phyloP scores from a whole-genome alignment of 2,113 vertebrate genomes.

The Butorides virescens region DNA sequence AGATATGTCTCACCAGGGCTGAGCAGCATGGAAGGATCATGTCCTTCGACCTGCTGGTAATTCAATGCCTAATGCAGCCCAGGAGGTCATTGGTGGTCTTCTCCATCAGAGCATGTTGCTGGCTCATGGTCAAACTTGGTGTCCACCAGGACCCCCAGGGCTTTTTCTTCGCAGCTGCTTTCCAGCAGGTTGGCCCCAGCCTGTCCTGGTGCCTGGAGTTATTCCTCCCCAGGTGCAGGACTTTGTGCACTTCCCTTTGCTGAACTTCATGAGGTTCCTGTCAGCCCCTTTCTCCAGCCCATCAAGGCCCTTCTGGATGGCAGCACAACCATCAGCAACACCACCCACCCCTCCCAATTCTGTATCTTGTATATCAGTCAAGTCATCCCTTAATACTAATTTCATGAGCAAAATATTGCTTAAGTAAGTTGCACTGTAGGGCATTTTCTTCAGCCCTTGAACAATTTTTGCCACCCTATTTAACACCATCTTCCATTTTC shows the following conservation, averaged over 20 bases:
- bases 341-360: not conserved
- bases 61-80: too few relatives aligned
- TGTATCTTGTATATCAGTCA: not conserved
- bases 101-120: not conserved
- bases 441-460: not conserved
- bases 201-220: rapidly evolving
- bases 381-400: not conserved
- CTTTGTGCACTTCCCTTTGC: not conserved
- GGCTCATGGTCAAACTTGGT: not conserved
- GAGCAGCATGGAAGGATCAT: not conserved
- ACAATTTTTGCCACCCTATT: not conserved
- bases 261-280: not conserved
- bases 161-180: not conserved
- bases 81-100: not conserved
- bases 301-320: not conserved
- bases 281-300: not conserved
- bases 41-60: not conserved
- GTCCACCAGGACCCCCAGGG: not conserved
- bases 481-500: not conserved
- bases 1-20: not conserved
- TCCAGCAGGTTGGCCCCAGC: not conserved
- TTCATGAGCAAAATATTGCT: not conserved
- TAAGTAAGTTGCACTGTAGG: not conserved
- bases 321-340: not conserved
- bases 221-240: not conserved